Evolutionary conservation across 2,888 invertebrate species (phyloP).

Genomic region (Tupiocoris notatus): DNA sequence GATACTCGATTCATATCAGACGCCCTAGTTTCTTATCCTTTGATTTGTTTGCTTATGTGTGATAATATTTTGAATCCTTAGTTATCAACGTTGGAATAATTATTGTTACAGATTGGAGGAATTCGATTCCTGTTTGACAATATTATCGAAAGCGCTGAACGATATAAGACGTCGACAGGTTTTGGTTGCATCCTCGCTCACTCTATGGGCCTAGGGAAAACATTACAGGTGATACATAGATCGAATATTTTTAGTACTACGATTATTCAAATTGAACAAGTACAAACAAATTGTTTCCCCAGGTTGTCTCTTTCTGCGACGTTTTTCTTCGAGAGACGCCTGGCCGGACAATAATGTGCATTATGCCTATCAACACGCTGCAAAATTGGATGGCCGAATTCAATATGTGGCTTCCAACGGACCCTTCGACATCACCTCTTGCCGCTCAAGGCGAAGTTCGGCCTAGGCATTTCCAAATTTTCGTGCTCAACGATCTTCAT

Average conservation of each 20-base stretch:
- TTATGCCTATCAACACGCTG: conserved; percentile 97
- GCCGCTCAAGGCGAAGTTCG: conserved; percentile 67
- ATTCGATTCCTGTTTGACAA: conserved; percentile 95
- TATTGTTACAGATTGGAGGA: conserved; percentile 73
- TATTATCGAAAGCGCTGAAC: conserved; percentile 86
- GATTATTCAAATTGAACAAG: no score
- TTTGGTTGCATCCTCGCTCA: conserved; percentile 98
- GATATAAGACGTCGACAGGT: conserved; percentile 83
- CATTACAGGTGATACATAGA: conserved; percentile 63
- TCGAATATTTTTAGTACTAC: no score
- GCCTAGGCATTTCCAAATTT: conserved; percentile 80
- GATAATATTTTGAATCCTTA: not conserved
- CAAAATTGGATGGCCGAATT: conserved; percentile 91
- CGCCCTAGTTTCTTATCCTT: no score
- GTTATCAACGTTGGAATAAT: not conserved
- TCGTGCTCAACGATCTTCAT: conserved; percentile 89
- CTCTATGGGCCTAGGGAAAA: conserved; percentile 99
- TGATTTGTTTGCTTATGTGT: no score
- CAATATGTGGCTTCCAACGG: conserved; percentile 93
- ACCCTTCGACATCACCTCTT: conserved; percentile 58
- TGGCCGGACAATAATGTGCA: conserved; percentile 86
- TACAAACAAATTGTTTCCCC: no score
- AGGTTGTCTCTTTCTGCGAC: conserved; percentile 92
- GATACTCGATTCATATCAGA: no score
- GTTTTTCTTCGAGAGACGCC: conserved; percentile 88